Percentiles rank a stretch among this genome's conserved stretches.
phyloP scores from a whole-genome alignment of 2,888 invertebrate species.

The Papilio protenor region DNA sequence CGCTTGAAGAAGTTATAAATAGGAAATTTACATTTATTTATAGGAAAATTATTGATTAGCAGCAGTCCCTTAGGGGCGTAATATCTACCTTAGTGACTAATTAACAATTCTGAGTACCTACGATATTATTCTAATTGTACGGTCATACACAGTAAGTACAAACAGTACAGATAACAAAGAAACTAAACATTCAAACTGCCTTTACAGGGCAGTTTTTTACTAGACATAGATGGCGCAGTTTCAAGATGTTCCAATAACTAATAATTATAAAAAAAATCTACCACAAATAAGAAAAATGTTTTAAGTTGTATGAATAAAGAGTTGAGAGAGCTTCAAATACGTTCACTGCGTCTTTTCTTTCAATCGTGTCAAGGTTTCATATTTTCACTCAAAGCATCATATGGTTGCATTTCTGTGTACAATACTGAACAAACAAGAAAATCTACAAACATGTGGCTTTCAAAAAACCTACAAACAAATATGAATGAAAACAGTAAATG shows the following conservation, averaged over 20 bases:
- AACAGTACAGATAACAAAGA: background rate
- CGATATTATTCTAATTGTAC: background rate
- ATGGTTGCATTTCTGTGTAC: constrained; percentile 3
- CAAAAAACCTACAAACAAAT: background rate
- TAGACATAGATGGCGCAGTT: background rate
- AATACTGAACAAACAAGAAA: background rate
- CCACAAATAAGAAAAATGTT: background rate
- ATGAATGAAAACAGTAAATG: background rate
- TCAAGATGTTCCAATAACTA: background rate
- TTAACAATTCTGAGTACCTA: background rate
- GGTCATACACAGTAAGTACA: background rate
- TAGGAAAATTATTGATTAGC: no score
- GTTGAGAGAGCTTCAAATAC: background rate
- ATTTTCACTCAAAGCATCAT: background rate
- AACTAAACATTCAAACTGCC: no score
- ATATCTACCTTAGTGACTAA: background rate
- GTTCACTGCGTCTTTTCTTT: background rate
- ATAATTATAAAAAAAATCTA: background rate
- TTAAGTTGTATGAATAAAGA: background rate
- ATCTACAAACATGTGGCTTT: background rate
- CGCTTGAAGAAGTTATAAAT: no score
- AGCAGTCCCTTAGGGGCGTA: background rate
- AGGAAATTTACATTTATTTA: no score
- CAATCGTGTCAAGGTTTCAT: background rate
- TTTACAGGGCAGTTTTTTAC: background rate